phyloP scores from a whole-genome alignment of 2,113 vertebrate genomes.

The Sialia sialis region DNA sequence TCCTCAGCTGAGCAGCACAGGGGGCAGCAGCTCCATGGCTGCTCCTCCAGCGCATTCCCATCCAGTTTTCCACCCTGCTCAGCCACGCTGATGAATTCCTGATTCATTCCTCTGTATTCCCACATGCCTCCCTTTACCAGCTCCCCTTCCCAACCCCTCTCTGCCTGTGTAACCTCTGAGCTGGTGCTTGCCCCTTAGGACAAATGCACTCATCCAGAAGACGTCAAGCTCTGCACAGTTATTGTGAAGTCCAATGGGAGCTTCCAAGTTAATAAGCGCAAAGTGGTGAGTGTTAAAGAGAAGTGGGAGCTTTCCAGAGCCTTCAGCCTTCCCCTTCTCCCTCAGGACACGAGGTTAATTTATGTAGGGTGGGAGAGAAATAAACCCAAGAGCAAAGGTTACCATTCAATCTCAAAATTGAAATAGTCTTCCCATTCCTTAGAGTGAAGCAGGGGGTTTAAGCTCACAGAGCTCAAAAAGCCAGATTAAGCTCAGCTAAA shows the following conservation, averaged over 20 bases:
- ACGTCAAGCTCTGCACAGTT: slow-evolving; percentile 94
- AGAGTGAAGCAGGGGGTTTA: slow-evolving; percentile 35
- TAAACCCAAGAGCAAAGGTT: slow-evolving; percentile 49
- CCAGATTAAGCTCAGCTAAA: slow-evolving; percentile 34
- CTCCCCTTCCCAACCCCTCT: not conserved
- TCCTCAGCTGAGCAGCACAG: not conserved
- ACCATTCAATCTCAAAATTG: not conserved
- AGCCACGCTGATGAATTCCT: not conserved
- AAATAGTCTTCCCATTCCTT: slow-evolving; percentile 29
- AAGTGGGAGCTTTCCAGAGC: slow-evolving; percentile 1
- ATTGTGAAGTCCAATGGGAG: slow-evolving; percentile 96
- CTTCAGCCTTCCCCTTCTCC: not conserved
- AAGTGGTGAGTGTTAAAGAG: slow-evolving; percentile 84
- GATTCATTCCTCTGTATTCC: not conserved
- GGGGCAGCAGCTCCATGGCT: not conserved
- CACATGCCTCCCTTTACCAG: not conserved
- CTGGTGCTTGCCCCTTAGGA: slow-evolving; percentile 81
- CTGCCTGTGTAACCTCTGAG: slow-evolving; percentile 31
- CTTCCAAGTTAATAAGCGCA: slow-evolving; percentile 94
- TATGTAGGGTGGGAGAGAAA: slow-evolving; percentile 13
- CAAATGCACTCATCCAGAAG: slow-evolving; percentile 96
- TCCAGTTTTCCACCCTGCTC: not conserved
- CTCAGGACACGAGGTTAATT: not conserved
- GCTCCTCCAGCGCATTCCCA: not conserved
- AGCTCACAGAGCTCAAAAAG: not conserved